These are phyloP conservation scores for Stenichneumon culpator DNA, from an alignment of 2,888 invertebrate species.

Conservation along the genomic window DNA sequence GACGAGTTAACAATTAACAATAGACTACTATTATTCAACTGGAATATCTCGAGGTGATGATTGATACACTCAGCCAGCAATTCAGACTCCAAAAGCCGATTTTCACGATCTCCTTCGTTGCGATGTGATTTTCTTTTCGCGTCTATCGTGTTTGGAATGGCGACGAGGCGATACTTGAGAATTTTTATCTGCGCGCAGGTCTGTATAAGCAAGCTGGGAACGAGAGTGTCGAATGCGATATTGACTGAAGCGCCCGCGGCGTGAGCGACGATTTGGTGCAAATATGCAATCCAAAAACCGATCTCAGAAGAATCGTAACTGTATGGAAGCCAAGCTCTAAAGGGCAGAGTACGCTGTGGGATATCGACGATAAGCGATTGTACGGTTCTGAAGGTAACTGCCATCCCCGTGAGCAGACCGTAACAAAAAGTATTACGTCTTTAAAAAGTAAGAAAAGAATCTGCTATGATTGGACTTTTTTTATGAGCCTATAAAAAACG, in stretches of 20 bases:
- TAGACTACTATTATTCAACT: conserved; percentile 36
- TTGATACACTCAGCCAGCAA: conserved; percentile 57
- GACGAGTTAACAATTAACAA: not conserved
- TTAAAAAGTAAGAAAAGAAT: conserved; percentile 16
- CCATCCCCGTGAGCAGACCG: conserved; percentile 32
- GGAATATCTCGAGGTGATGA: conserved; percentile 66
- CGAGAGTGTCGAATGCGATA: conserved; percentile 77
- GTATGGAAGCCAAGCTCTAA: conserved; percentile 71
- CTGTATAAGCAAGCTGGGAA: conserved; percentile 71
- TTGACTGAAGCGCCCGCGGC: conserved; percentile 64
- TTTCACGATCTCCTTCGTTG: not conserved
- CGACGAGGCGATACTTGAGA: conserved; percentile 73
- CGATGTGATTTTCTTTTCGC: conserved; percentile 42
- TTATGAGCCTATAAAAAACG: no score
- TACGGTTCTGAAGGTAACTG: conserved; percentile 49
- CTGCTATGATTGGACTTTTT: no score
- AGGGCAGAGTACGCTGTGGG: conserved; percentile 62
- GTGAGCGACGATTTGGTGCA: conserved; percentile 67
- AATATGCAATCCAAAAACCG: conserved; percentile 58
- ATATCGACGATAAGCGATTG: conserved; percentile 61
- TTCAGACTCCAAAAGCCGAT: conserved; percentile 31
- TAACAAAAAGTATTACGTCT: conserved; percentile 55
- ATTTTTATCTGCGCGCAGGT: conserved; percentile 78
- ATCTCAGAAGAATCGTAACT: conserved; percentile 46
- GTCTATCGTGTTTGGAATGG: conserved; percentile 39